A percentile compares a stretch with the other conserved stretches of the same genome.
Conservation (phyloP, 2,113 vertebrate species). For the Corythornis vintsioides region DNA sequence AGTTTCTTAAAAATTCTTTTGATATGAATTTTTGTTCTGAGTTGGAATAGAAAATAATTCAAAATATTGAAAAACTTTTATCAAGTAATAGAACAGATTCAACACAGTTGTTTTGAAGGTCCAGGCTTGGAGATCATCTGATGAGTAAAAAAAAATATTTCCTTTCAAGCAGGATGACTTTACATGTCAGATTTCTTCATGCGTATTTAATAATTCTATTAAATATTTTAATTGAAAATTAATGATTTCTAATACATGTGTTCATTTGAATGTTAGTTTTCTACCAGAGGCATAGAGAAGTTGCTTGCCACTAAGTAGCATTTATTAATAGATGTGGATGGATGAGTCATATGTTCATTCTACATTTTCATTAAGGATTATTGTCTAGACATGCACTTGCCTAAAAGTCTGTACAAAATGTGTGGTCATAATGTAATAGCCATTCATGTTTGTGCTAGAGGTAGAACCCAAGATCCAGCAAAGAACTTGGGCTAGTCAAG, state of each 20-base stretch:
- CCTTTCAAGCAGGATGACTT: not conserved
- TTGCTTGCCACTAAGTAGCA: not conserved
- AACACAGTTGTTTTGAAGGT: not conserved
- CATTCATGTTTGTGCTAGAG: not conserved
- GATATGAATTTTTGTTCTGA: not conserved
- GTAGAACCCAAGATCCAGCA: not conserved
- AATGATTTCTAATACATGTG: not conserved
- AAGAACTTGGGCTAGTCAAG: not conserved
- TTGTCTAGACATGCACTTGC: not conserved
- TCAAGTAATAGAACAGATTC: not conserved
- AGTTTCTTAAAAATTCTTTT: not conserved
- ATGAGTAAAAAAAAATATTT: not conserved
- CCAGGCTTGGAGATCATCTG: not conserved
- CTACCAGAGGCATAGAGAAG: not conserved
- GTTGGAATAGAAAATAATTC: not conserved
- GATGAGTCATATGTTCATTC: not conserved
- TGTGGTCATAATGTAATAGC: not conserved
- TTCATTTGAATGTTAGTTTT: not conserved
- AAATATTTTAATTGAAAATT: not conserved
- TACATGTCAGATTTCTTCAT: not conserved
- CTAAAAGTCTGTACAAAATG: not conserved
- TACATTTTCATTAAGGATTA: not conserved
- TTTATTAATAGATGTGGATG: not conserved
- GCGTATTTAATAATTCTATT: not conserved
- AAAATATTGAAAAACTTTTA: not conserved